These are phyloP conservation scores for Phoxinus dragarum DNA, from an alignment of 2,797 vertebrate species.

Conservation along the genomic window DNA sequence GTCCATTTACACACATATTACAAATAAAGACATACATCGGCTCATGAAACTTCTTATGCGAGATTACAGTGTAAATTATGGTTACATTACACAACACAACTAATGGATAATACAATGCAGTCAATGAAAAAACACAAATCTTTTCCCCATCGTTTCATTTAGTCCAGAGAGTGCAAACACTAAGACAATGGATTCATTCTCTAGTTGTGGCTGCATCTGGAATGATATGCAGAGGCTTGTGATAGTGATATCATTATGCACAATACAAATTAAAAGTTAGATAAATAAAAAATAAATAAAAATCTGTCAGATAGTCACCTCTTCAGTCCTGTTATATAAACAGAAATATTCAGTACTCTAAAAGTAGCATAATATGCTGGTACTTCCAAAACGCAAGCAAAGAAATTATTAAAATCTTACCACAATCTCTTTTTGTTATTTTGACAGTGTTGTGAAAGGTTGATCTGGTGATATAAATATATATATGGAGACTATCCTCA, in stretches of 20 bases:
- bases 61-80: constrained; percentile 37
- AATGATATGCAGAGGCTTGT: background rate
- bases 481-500: constrained; percentile 1
- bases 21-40: constrained; percentile 63
- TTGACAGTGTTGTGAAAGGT: background rate
- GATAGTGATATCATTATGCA: background rate
- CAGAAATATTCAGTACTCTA: too few relatives aligned
- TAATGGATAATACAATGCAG: constrained; percentile 43
- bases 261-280: background rate
- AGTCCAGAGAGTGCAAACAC: constrained; percentile 66
- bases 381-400: background rate
- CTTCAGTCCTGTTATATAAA: too few relatives aligned
- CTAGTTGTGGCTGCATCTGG: background rate
- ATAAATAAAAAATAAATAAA: background rate
- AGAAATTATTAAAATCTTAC: background rate
- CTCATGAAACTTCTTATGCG: constrained; percentile 55
- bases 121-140: constrained; percentile 48
- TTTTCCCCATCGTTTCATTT: constrained; percentile 51
- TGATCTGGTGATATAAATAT: background rate
- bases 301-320: too few relatives aligned
- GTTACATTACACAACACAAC: constrained; percentile 51
- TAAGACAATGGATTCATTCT: constrained; percentile 6
- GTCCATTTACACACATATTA: constrained; percentile 57
- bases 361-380: background rate
- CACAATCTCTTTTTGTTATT: background rate